phyloP scores from a whole-genome alignment of 2,113 vertebrate species.

The Chamaea fasciata region DNA sequence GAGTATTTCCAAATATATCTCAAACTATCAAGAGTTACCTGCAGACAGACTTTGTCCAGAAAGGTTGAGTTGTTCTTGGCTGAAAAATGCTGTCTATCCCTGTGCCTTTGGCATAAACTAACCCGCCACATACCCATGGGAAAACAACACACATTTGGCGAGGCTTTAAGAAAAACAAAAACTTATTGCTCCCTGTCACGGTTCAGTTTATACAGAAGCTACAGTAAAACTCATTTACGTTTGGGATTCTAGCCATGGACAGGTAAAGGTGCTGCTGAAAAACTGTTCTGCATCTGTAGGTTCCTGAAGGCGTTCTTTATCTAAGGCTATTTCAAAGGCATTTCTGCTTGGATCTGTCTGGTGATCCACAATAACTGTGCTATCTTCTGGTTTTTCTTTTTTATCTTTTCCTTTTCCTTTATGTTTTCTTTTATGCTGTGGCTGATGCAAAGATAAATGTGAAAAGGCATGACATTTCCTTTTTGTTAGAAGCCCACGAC shows the following conservation, averaged over 20 bases:
- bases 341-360: neutral
- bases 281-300: neutral
- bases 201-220: neutral
- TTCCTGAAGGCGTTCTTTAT: neutral
- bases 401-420: neutral
- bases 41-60: neutral
- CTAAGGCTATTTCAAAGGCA: neutral
- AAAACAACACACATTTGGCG: neutral
- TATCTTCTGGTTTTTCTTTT: neutral
- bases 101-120: neutral
- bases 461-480: conserved; percentile 34
- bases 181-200: neutral
- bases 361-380: neutral
- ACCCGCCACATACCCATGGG: neutral
- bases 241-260: neutral
- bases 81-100: neutral
- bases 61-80: neutral
- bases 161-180: neutral
- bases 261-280: neutral
- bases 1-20: neutral
- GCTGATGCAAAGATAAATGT: conserved; percentile 13
- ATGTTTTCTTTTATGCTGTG: neutral
- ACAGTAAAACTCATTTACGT: neutral
- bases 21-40: neutral
- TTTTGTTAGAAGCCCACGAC: neutral